These are phyloP conservation scores for Eciton burchellii DNA, from an alignment of 1,140 invertebrate species.

Conservation along the genomic window DNA sequence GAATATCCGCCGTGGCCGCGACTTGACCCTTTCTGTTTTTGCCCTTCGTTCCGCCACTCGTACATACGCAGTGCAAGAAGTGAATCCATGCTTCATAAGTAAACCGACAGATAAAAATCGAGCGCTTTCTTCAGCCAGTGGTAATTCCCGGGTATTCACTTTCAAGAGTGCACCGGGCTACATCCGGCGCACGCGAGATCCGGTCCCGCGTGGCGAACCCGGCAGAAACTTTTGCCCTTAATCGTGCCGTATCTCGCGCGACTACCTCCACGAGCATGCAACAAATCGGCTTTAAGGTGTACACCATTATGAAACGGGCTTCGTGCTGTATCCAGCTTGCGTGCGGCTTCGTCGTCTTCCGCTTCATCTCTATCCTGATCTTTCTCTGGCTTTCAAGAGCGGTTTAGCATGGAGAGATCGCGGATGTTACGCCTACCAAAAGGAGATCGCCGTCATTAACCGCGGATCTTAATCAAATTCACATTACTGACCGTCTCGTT, in stretches of 20 bases:
- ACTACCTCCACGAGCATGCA: constrained; percentile 61
- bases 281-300: constrained; percentile 72
- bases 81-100: constrained; percentile 49
- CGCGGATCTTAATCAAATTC: constrained; percentile 49
- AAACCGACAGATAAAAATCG: constrained; percentile 55
- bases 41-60: no score
- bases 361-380: neutral
- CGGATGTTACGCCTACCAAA: neutral
- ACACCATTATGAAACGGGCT: constrained; percentile 69
- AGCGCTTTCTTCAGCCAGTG: constrained; percentile 29
- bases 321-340: constrained; percentile 56
- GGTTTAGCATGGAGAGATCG: constrained; percentile 37
- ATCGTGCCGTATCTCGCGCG: constrained; percentile 71
- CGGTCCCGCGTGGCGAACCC: constrained; percentile 31
- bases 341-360: constrained; percentile 3
- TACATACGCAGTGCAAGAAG: constrained; percentile 31
- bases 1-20: constrained; percentile 31
- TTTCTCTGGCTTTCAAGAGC: constrained; percentile 45
- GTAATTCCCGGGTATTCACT: constrained; percentile 54
- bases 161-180: constrained; percentile 42
- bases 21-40: neutral
- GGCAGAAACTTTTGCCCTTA: constrained; percentile 67
- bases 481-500: neutral
- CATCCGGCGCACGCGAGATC: constrained; percentile 45
- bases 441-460: constrained; percentile 20